Percentiles rank a stretch among this genome's conserved stretches.
Conservation (phyloP, 2,113 vertebrate species). For the Mesocricetus auratus region DNA sequence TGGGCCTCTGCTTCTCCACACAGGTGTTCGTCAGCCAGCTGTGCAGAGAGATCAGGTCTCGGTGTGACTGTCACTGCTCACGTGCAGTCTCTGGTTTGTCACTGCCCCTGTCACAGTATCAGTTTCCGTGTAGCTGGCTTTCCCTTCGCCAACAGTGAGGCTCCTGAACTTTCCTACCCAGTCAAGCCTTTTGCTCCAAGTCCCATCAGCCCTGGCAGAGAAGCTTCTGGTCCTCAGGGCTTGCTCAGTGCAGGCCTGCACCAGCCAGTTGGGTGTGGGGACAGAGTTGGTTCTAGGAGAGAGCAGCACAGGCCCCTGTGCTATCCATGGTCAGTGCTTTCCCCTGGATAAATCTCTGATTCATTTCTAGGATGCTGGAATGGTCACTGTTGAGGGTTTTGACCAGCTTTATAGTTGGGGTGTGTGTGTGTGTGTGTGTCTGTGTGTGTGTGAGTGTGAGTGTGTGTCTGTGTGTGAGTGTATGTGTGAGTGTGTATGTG, state of each 20-base stretch:
- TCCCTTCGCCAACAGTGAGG: background rate
- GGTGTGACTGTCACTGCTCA: background rate
- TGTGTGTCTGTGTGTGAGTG: background rate
- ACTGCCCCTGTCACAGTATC: background rate
- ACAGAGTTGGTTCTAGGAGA: background rate
- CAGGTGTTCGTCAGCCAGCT: accelerated
- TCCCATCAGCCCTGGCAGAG: background rate
- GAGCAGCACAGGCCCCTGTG: accelerated
- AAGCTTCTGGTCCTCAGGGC: background rate
- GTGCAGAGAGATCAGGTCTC: accelerated
- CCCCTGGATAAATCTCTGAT: background rate
- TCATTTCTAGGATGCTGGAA: background rate
- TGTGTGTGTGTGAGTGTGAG: background rate
- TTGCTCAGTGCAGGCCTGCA: too few relatives aligned
- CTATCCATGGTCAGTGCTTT: background rate
- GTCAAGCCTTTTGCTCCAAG: background rate
- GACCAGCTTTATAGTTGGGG: background rate
- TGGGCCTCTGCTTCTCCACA: background rate
- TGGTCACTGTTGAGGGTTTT: background rate
- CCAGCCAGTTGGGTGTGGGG: background rate
- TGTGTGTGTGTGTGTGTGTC: background rate
- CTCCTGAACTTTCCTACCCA: background rate
- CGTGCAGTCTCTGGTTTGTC: background rate
- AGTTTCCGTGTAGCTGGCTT: background rate
- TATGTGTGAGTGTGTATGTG: background rate